These are phyloP conservation scores for Phymorhynchus buccinoides DNA, from an alignment of 1,140 invertebrate species.

Conservation along the genomic window DNA sequence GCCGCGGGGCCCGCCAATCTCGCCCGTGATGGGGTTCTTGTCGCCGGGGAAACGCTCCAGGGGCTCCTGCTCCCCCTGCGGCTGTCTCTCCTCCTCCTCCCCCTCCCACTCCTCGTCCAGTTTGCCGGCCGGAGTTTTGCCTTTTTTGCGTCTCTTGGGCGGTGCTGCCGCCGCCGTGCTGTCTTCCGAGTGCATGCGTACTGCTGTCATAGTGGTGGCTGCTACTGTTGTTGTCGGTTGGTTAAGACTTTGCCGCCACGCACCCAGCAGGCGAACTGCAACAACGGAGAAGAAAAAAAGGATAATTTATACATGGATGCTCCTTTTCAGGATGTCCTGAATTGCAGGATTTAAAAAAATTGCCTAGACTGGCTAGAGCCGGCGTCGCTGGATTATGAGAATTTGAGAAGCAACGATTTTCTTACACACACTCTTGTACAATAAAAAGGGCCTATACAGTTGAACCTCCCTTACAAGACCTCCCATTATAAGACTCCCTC, in stretches of 20 bases:
- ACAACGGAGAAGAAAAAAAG: not conserved
- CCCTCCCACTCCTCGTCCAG: constrained; percentile 78
- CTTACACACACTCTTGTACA: not conserved
- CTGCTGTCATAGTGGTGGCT: no score
- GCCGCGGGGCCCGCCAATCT: constrained; percentile 93
- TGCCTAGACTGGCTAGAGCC: no score
- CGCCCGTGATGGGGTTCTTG: constrained; percentile 93
- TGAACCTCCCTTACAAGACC: no score
- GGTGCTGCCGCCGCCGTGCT: not conserved
- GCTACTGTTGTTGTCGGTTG: not conserved
- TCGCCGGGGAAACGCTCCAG: constrained; percentile 89
- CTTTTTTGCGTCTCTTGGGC: constrained; percentile 51
- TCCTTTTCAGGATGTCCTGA: not conserved
- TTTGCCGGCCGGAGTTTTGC: constrained; percentile 76
- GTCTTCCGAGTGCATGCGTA: constrained; percentile 52
- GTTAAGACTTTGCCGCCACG: not conserved
- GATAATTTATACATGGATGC: not conserved
- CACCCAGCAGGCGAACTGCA: constrained; percentile 10
- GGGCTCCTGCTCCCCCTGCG: constrained; percentile 88
- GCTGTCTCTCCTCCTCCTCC: constrained; percentile 70
- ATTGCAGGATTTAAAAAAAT: not conserved
- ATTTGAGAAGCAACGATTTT: no score
- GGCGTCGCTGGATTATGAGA: no score
- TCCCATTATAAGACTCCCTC: no score
- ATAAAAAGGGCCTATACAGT: not conserved